Evolutionary conservation across 1,140 invertebrate species (phyloP), one percentile per base, ranked within the genome.

Genomic region (Drosophila ambigua): DNA sequence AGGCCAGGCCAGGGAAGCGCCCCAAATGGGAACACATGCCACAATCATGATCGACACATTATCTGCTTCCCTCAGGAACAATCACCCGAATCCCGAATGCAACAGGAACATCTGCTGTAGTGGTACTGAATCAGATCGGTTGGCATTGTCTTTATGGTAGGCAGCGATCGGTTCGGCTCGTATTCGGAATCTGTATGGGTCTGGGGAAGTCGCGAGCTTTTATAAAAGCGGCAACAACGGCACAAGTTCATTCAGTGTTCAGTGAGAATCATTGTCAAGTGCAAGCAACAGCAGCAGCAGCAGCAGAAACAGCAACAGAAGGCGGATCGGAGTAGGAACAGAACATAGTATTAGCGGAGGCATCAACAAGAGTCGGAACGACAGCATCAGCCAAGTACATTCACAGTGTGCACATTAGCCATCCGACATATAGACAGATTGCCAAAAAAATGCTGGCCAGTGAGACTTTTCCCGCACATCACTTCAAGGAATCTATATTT

Each of bases 401-500:
- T 46, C 46, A 72, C 53, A 71, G 59, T 67, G 58, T 74, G 61
- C 62, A 55, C 61, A 61, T 67, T 54, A 76, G 57, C 23, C 64
- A 50, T 31, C 31, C 51, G 55, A 49, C n/a, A 51, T n/a, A 59
- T 44, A 53, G 23, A 74, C 57, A 26, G 63, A 68, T 54, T 74
- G 76, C 80, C 82, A 87, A 87, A 46, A 87, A 78, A 72, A 91
- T 91, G 90, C 67, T 91, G 72, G 90, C 90, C 75, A 91, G 90
- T 63, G 72, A 91, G 62, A 87, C 65, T 65, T 83, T 89, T 76
- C 73, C 81, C 65, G 68, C 76, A 61, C 79, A 90, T 71, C 87
- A 72, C 72, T 91, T 81, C 63, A 89, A 87, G 72, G 80, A 91
- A 57, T 91, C 90, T 91, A 91, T 91, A 91, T 91, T 83, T 91